Conservation (phyloP, 2,113 vertebrate species). For the Scomber scombrus region DNA sequence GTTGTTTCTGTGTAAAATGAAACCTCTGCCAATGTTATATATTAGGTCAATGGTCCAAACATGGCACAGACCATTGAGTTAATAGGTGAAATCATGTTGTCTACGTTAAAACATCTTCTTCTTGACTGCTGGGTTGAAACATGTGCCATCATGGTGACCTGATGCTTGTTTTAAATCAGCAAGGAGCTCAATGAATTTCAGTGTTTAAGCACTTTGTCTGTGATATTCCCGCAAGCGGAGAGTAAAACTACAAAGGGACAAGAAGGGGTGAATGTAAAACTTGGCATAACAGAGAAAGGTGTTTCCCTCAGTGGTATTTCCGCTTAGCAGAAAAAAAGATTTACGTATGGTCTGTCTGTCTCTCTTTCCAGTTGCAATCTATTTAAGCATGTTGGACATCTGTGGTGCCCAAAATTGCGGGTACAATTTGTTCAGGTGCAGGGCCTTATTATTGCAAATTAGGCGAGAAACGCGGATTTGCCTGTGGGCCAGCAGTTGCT, state of each 20-base stretch:
- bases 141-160: background rate
- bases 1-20: constrained; percentile 12
- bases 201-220: constrained; percentile 9
- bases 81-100: constrained; percentile 55
- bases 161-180: constrained; percentile 23
- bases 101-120: constrained; percentile 44
- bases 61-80: constrained; percentile 48
- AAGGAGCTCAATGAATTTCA: constrained; percentile 19
- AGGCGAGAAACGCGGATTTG: constrained; percentile 50
- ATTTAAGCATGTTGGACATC: constrained; percentile 16
- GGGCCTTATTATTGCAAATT: constrained; percentile 58
- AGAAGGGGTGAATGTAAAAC: background rate
- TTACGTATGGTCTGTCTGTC: constrained; percentile 20
- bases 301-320: constrained; percentile 21
- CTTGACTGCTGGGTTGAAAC: constrained; percentile 25
- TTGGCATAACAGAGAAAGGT: background rate
- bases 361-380: constrained; percentile 26
- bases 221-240: constrained; percentile 18
- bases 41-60: constrained; percentile 53
- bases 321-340: constrained; percentile 33
- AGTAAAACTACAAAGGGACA: constrained; percentile 7
- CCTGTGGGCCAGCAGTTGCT: constrained; percentile 50
- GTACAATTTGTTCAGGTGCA: constrained; percentile 51
- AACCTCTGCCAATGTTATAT: constrained; percentile 28
- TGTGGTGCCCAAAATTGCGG: constrained; percentile 14